Evolutionary conservation across 2,113 vertebrate genomes (phyloP).

Genomic region (Perccottus glenii): DNA sequence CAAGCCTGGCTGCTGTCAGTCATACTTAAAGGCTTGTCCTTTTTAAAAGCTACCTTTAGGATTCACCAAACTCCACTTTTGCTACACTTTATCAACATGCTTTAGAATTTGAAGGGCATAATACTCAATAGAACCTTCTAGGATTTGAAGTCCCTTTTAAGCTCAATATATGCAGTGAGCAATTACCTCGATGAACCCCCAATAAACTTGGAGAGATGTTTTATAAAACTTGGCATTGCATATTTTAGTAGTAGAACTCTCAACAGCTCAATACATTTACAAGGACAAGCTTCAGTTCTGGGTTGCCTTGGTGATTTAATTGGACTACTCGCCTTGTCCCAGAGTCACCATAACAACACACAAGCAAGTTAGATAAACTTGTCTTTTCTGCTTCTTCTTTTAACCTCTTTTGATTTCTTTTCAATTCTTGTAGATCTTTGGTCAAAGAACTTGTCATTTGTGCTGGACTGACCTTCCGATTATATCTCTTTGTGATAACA

Average conservation of each 20-base stretch:
- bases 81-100: background rate
- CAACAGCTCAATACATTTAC: too few species aligned
- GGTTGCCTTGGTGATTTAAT: background rate
- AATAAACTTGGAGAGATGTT: background rate
- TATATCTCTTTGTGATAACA: too few species aligned
- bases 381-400: too few species aligned
- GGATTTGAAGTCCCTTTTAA: background rate
- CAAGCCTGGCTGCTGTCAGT: constrained; percentile 62
- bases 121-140: background rate
- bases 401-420: too few species aligned
- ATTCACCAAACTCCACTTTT: constrained; percentile 19
- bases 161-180: background rate
- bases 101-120: background rate
- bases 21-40: constrained; percentile 55
- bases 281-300: background rate
- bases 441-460: too few species aligned
- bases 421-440: too few species aligned
- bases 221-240: too few species aligned
- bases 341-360: too few species aligned
- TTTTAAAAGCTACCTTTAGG: constrained; percentile 45
- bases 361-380: too few species aligned
- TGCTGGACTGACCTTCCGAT: too few species aligned
- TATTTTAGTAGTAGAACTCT: too few species aligned
- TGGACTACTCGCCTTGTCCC: too few species aligned
- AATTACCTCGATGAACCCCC: background rate